Conservation (phyloP, 2,888 invertebrate species). For the Amorpha juglandis region DNA sequence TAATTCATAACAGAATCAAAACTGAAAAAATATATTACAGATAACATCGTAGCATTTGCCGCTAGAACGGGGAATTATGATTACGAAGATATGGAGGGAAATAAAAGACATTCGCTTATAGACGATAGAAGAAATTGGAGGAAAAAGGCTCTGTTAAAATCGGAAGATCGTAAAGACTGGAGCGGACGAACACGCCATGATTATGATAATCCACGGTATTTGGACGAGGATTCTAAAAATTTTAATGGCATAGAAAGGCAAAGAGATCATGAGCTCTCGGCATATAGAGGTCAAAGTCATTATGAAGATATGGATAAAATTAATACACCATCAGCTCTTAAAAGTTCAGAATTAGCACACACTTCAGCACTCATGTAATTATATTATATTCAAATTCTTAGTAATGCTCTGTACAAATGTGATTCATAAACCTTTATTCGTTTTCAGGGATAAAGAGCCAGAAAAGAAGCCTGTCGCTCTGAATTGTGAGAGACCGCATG, state of each 20-base stretch:
- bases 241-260: constrained; percentile 51
- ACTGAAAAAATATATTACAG: constrained; percentile 53
- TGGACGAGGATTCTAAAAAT: constrained; percentile 60
- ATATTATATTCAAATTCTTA: constrained; percentile 29
- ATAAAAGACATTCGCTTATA: constrained; percentile 52
- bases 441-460: constrained; percentile 64
- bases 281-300: constrained; percentile 53
- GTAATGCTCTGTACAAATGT: neutral
- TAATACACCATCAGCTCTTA: constrained; percentile 45
- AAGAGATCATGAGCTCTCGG: constrained; percentile 51
- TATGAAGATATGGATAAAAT: constrained; percentile 62
- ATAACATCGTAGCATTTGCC: constrained; percentile 63
- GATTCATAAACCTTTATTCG: constrained; percentile 23
- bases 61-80: constrained; percentile 62
- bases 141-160: constrained; percentile 62
- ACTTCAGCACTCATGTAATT: constrained; percentile 47
- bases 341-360: constrained; percentile 58
- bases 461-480: constrained; percentile 62
- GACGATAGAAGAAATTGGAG: constrained; percentile 74
- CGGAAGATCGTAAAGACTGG: constrained; percentile 65
- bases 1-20: constrained; percentile 33
- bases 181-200: constrained; percentile 59
- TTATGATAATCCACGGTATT: constrained; percentile 57
- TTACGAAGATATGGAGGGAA: constrained; percentile 66
- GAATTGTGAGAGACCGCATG: constrained; percentile 72